Conservation (phyloP, 23 tunicate genomes). For the Trididemnum miniatum region DNA sequence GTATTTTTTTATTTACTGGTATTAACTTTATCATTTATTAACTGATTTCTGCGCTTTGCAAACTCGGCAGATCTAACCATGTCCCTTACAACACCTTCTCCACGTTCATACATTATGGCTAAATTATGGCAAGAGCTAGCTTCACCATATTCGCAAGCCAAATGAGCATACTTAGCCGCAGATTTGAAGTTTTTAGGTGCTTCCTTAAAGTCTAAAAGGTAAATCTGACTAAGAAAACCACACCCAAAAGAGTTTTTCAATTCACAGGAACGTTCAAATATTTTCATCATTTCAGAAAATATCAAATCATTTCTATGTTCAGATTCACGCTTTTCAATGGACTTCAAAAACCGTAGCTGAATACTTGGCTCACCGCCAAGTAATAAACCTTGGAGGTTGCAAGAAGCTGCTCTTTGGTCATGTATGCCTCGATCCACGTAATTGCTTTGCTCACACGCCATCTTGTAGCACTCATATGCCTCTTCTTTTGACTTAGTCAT, state of each 20-base stretch:
- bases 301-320: neutral
- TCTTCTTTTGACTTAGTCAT: conserved; percentile 30
- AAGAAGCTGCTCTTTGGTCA: conserved; percentile 62
- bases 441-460: conserved; percentile 55
- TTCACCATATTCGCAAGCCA: conserved; percentile 73
- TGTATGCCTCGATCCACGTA: conserved; percentile 73
- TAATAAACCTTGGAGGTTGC: conserved; percentile 51
- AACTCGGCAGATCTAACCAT: conserved; percentile 29
- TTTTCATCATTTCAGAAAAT: conserved; percentile 3
- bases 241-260: conserved; percentile 66
- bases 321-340: neutral
- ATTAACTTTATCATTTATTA: conserved; percentile 27
- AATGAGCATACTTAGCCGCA: conserved; percentile 72
- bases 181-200: conserved; percentile 25
- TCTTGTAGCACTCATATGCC: conserved; percentile 56
- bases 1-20: too few relatives aligned
- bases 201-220: conserved; percentile 48
- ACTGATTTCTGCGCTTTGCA: conserved; percentile 32
- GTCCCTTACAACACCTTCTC: conserved; percentile 69
- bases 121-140: conserved; percentile 73
- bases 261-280: conserved; percentile 48
- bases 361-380: conserved; percentile 21
- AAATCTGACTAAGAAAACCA: conserved; percentile 54
- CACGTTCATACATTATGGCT: conserved; percentile 61
- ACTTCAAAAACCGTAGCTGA: neutral